phyloP scores from a whole-genome alignment of 2,113 vertebrate genomes.

The Psettodes erumei region DNA sequence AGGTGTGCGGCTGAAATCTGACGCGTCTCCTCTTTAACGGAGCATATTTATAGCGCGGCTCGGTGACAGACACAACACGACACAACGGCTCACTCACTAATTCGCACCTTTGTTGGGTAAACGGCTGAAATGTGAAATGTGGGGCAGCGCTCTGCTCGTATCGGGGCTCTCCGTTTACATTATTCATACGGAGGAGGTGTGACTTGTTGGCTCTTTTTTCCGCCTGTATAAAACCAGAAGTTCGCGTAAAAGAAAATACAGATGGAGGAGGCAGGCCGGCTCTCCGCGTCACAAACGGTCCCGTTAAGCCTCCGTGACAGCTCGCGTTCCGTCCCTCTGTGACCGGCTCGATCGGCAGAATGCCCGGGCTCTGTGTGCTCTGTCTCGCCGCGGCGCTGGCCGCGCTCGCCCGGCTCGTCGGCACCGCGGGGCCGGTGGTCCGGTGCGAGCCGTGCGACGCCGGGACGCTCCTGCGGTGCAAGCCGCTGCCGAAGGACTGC shows the following conservation, averaged over 20 bases:
- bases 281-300: constrained; percentile 74
- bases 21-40: too few species aligned
- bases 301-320: constrained; percentile 75
- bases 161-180: constrained; percentile 78
- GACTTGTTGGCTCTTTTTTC: constrained; percentile 84
- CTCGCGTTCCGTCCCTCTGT: constrained; percentile 67
- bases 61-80: too few species aligned
- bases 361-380: constrained; percentile 82
- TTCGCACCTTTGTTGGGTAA: too few species aligned
- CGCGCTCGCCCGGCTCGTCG: constrained; percentile 72
- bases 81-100: too few species aligned
- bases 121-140: constrained; percentile 9
- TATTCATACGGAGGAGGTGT: constrained; percentile 88
- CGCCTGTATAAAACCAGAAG: constrained; percentile 89
- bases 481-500: constrained; percentile 87
- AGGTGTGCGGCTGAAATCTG: constrained; percentile 17
- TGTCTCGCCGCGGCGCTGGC: constrained; percentile 83
- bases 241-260: constrained; percentile 74
- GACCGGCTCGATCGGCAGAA: constrained; percentile 80
- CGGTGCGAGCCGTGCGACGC: constrained; percentile 93
- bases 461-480: constrained; percentile 88
- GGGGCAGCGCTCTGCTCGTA: constrained; percentile 45
- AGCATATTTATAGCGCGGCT: too few species aligned
- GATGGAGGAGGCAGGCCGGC: constrained; percentile 81
- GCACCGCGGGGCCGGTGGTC: constrained; percentile 88